phyloP scores from a whole-genome alignment of 2,888 invertebrate species.

The Tinea trinotella region DNA sequence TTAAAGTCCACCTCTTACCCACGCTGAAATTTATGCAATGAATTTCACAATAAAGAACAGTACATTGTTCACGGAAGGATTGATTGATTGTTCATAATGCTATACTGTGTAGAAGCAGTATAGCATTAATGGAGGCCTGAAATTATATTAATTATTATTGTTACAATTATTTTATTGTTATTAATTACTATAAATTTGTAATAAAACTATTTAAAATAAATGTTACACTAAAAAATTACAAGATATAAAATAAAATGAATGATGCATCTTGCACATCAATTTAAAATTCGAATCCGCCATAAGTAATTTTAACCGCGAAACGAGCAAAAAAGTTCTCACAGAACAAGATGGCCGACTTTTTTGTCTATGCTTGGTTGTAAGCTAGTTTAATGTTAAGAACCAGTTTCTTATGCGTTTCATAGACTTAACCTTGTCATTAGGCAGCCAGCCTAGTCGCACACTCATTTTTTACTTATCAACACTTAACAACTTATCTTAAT shows the following conservation, averaged over 20 bases:
- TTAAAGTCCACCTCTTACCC: no score
- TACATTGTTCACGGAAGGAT: no score
- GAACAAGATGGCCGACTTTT: slow-evolving; percentile 50
- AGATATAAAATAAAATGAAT: neutral
- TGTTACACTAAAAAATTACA: neutral
- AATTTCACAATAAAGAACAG: no score
- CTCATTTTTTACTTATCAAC: slow-evolving; percentile 41
- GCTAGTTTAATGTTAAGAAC: slow-evolving; percentile 29
- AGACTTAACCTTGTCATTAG: slow-evolving; percentile 58
- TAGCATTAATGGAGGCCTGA: no score
- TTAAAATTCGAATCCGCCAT: neutral
- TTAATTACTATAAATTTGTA: no score
- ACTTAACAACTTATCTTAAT: neutral
- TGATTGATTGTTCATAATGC: no score
- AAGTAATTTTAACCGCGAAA: slow-evolving; percentile 17
- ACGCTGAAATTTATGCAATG: no score
- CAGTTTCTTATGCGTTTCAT: slow-evolving; percentile 44
- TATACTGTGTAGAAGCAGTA: no score
- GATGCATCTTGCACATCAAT: neutral
- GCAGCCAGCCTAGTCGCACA: slow-evolving; percentile 40
- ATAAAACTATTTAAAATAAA: no score
- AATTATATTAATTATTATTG: no score
- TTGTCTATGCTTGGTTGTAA: slow-evolving; percentile 39
- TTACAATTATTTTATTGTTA: no score
- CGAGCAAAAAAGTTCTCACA: slow-evolving; percentile 14